These are phyloP conservation scores for Hydroisotoma schaefferi DNA, from an alignment of 2,888 invertebrate species.

Conservation along the genomic window DNA sequence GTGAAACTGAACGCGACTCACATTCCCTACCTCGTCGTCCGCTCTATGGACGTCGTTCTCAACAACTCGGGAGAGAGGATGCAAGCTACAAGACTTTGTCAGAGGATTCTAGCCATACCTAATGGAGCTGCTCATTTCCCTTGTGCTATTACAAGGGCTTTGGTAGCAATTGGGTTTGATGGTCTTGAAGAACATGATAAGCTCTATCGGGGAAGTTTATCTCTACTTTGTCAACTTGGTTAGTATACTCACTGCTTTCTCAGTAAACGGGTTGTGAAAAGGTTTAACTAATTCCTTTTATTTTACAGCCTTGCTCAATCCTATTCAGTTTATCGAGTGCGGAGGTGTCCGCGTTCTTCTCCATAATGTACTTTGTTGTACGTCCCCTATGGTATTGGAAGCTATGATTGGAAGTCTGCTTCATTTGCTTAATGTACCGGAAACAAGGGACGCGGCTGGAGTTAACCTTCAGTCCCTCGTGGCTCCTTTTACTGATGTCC, in stretches of 20 bases:
- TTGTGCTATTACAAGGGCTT: constrained; percentile 69
- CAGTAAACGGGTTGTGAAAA: not conserved
- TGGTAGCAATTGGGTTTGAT: constrained; percentile 78
- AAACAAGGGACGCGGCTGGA: constrained; percentile 68
- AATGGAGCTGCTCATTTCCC: constrained; percentile 58
- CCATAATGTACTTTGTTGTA: constrained; percentile 77
- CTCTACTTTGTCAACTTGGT: constrained; percentile 85
- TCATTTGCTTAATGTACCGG: constrained; percentile 78
- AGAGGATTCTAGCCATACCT: constrained; percentile 53
- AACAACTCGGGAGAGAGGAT: constrained; percentile 77
- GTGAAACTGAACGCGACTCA: constrained; percentile 73
- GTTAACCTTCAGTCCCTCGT: constrained; percentile 82
- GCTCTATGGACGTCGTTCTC: constrained; percentile 83
- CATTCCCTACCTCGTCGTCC: constrained; percentile 77
- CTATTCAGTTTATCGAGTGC: constrained; percentile 71
- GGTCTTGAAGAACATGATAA: constrained; percentile 76
- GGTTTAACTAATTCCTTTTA: constrained; percentile 47
- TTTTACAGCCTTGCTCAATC: constrained; percentile 69
- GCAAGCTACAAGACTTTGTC: constrained; percentile 82
- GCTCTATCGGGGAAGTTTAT: constrained; percentile 77
- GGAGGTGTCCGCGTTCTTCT: constrained; percentile 79
- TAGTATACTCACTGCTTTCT: constrained; percentile 49
- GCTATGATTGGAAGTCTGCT: constrained; percentile 82
- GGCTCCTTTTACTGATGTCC: constrained; percentile 91
- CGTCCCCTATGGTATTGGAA: constrained; percentile 84